A percentile compares a stretch with the other conserved stretches of the same genome.
phyloP scores from a whole-genome alignment of 2,888 invertebrate genomes.

The Carabus problematicus region DNA sequence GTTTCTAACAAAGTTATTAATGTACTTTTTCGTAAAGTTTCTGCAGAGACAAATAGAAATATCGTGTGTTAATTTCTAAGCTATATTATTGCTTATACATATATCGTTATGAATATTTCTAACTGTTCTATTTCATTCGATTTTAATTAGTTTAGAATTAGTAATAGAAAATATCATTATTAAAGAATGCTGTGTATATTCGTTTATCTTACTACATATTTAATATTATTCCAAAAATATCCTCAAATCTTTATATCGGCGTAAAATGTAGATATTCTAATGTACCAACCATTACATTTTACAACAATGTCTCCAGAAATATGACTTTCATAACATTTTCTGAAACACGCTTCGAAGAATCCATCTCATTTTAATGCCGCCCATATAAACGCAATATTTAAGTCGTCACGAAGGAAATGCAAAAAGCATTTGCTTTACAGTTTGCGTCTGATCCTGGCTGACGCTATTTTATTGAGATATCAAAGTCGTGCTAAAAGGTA shows the following conservation, averaged over 20 bases:
- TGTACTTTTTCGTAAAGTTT: too few relatives aligned
- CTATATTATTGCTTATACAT: too few relatives aligned
- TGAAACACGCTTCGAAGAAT: constrained; percentile 18
- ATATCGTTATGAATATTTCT: too few relatives aligned
- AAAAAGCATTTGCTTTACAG: constrained; percentile 18
- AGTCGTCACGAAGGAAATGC: constrained; percentile 22
- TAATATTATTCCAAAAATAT: not conserved
- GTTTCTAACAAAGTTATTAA: too few relatives aligned
- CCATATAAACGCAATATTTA: constrained; percentile 30
- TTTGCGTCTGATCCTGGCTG: not conserved
- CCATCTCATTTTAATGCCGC: constrained; percentile 22
- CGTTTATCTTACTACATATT: too few relatives aligned
- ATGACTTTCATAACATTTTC: constrained; percentile 36
- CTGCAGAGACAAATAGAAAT: too few relatives aligned
- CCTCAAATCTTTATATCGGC: not conserved
- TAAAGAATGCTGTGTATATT: too few relatives aligned
- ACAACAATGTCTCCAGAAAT: constrained; percentile 32
- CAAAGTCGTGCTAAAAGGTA: constrained; percentile 6
- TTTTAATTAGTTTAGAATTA: not conserved
- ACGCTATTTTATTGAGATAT: constrained; percentile 16
- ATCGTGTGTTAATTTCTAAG: too few relatives aligned
- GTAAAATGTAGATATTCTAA: constrained; percentile 14
- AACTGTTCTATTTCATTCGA: too few relatives aligned
- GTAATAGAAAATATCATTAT: not conserved
- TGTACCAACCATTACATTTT: constrained; percentile 28